Percentiles rank a stretch among this genome's conserved stretches.
Conservation (phyloP, 1,140 invertebrate species). For the Parasteatoda tepidariorum region DNA sequence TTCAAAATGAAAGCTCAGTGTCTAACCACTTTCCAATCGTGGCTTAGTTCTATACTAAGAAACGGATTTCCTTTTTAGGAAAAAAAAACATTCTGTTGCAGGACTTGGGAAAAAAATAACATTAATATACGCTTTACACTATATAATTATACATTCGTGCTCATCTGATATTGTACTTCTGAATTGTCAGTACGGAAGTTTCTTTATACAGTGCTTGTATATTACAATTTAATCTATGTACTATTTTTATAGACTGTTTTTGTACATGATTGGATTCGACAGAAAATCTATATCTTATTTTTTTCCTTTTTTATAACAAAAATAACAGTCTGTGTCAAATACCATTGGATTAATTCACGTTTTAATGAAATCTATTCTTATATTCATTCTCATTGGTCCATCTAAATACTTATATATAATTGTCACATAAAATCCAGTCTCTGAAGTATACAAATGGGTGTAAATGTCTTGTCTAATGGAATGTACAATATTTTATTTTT, state of each 20-base stretch:
- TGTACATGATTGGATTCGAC: background rate
- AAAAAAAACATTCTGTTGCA: too few relatives aligned
- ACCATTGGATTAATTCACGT: background rate
- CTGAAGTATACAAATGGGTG: background rate
- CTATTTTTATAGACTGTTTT: background rate
- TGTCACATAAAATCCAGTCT: background rate
- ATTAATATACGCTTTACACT: too few relatives aligned
- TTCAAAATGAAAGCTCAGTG: too few relatives aligned
- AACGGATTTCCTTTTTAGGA: too few relatives aligned
- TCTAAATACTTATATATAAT: background rate
- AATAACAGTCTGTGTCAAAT: background rate
- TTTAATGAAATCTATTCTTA: background rate
- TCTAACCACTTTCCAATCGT: too few relatives aligned
- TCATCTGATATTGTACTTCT: background rate
- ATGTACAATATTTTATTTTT: background rate
- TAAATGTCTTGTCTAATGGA: background rate
- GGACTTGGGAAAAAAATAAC: too few relatives aligned
- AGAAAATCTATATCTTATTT: background rate
- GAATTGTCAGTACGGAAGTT: background rate
- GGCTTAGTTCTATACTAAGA: too few relatives aligned
- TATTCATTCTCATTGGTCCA: background rate
- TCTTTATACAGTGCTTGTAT: background rate
- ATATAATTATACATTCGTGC: background rate
- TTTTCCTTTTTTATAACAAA: background rate
- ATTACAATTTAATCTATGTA: background rate